Conservation (phyloP, 2,888 invertebrate species). For the Eretmocerus hayati region DNA sequence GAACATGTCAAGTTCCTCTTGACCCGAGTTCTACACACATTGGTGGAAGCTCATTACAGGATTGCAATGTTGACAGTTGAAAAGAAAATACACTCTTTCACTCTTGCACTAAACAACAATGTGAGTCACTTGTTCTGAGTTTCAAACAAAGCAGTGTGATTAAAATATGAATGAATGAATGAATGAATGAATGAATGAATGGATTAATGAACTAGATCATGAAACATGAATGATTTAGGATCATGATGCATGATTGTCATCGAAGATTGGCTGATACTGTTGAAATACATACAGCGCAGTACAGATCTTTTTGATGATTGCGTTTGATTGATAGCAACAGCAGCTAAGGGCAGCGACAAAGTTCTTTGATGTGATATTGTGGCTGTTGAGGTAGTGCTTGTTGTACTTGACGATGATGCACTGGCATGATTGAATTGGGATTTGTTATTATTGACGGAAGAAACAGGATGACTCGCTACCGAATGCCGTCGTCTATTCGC, state of each 20-base stretch:
- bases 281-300: constrained; percentile 46
- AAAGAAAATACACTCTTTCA: not conserved
- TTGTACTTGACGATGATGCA: constrained; percentile 35
- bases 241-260: constrained; percentile 5
- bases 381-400: constrained; percentile 35
- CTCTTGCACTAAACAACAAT: no score
- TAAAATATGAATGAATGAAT: no score
- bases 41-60: not conserved
- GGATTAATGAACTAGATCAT: no score
- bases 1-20: no score
- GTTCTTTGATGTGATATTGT: constrained; percentile 59
- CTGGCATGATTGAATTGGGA: constrained; percentile 41
- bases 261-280: not conserved
- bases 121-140: no score
- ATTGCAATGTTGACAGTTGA: not conserved
- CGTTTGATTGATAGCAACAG: constrained; percentile 48
- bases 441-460: constrained; percentile 37
- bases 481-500: constrained; percentile 45
- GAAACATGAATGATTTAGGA: no score
- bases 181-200: no score
- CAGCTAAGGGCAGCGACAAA: constrained; percentile 62
- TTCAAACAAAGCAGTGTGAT: no score
- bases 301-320: constrained; percentile 47
- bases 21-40: no score
- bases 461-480: constrained; percentile 44